Conservation (phyloP, 2,888 invertebrate species). For the Uropetala carovei region DNA sequence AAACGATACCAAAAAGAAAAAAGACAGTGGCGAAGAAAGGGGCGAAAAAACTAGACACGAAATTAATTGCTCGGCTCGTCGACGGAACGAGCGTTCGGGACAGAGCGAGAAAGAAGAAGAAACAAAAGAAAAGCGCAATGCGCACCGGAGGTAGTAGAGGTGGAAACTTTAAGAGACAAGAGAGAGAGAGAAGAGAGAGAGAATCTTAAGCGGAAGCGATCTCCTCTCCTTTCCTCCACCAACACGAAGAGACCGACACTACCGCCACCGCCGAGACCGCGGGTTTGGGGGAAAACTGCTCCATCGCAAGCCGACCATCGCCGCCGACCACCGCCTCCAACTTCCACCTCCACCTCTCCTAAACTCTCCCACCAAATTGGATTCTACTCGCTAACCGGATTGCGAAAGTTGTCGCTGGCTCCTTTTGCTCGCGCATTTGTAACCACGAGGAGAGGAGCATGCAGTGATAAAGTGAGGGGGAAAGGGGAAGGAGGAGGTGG, state of each 20-base stretch:
- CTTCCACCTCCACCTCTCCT: background rate
- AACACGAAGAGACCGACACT: background rate
- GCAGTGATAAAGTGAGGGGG: background rate
- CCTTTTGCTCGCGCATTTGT: slow-evolving; percentile 45
- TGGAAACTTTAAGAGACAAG: background rate
- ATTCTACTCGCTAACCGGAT: slow-evolving; percentile 62
- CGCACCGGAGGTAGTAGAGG: background rate
- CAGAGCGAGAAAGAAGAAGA: background rate
- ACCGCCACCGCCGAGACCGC: slow-evolving; percentile 8
- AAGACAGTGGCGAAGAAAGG: background rate
- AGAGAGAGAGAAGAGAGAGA: background rate
- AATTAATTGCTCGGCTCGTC: slow-evolving; percentile 53
- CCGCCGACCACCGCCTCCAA: background rate
- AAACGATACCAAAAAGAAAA: background rate
- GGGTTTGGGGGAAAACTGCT: background rate
- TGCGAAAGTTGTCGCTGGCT: slow-evolving; percentile 47
- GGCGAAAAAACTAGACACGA: background rate
- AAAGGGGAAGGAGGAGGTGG: background rate
- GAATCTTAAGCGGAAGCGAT: background rate
- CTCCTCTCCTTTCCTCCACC: background rate
- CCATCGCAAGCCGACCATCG: background rate
- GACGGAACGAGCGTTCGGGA: slow-evolving; percentile 43
- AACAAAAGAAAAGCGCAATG: slow-evolving; percentile 18
- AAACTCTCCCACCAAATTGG: slow-evolving; percentile 34
- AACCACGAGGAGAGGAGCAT: slow-evolving; percentile 1